A percentile compares a stretch with the other conserved stretches of the same genome.
Evolutionary conservation across 2,113 vertebrate genomes (phyloP).

Genomic region (Andinoacara biseriatus): DNA sequence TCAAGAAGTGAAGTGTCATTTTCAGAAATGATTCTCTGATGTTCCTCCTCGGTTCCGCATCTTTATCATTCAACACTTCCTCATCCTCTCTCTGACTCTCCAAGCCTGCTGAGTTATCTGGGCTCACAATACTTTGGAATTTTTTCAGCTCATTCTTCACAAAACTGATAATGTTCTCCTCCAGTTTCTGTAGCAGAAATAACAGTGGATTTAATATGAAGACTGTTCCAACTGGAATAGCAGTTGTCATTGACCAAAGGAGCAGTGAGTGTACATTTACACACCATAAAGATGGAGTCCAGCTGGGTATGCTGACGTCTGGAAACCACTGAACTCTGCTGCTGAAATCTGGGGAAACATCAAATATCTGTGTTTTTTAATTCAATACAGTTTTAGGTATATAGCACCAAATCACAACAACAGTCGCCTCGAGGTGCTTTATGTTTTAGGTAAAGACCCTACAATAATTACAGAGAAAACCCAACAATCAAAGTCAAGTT

Average conservation of each 20-base stretch:
- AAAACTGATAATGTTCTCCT: background rate
- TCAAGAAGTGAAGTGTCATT: conserved; percentile 4
- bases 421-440: no score
- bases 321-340: background rate
- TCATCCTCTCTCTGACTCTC: background rate
- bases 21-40: background rate
- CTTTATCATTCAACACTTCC: background rate
- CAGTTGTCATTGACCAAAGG: background rate
- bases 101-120: background rate
- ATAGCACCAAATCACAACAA: no score
- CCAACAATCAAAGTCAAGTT: no score
- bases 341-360: no score
- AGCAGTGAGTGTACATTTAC: background rate
- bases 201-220: background rate
- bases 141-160: background rate
- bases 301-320: background rate
- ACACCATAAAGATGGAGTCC: background rate
- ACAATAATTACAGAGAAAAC: no score
- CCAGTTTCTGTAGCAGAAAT: background rate
- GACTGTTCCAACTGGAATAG: background rate
- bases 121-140: background rate
- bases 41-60: background rate
- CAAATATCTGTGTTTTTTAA: no score
- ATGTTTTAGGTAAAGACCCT: no score
- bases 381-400: no score